Base-by-base conservation (phyloP, 64 coral and sea anemone species). In the Catalaphyllia jardinei region DNA sequence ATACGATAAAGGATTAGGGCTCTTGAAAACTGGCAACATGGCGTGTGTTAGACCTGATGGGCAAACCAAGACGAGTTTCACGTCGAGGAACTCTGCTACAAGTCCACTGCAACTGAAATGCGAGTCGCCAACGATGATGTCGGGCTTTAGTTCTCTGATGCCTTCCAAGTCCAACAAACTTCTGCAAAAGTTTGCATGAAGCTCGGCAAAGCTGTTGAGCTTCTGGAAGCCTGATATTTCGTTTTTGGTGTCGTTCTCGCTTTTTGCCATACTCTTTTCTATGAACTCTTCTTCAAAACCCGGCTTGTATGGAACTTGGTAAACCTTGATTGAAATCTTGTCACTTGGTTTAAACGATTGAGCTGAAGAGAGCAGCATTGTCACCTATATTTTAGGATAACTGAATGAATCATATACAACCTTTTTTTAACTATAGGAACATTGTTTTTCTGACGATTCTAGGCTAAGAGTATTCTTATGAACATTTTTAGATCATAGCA, bases 101-200 rank as follows among this genome's bases (percentile, higher is more conserved):
- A 88, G 0, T 16, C 86, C 73, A 39, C 73, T 76, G 72, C 73
- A 63, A 27, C 73, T 88, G 29, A 75, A 75, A 75, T 75, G 73
- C 6, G 73, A 75, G 33, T 88, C 86, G 10, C 86, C 86, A 60
- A 88, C 50, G 14, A 88, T 31, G 4, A 88, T 25, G 54, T 88
- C 73, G 17, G 73, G 18, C 29, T 88, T 62, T 3, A 75, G 73
- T 3, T 39, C 73, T 75, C 38, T 75, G 29, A 75, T 46, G 33
- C 75, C 75, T 77, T 52, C 38, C 35, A 16, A 77, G 8, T 49
- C 42, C 18, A 77, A 50, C 31, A 77, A 52, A 52, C 75, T 51
- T 51, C 42, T 49, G 19, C 75, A 77, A 20, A 77, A 77, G 75
- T 77, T 77, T 51, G 75, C 75, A 51, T 77, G 75, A 2, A 25